Conservation (phyloP, 2,888 invertebrate species). For the Lasioglossum leucozonium region DNA sequence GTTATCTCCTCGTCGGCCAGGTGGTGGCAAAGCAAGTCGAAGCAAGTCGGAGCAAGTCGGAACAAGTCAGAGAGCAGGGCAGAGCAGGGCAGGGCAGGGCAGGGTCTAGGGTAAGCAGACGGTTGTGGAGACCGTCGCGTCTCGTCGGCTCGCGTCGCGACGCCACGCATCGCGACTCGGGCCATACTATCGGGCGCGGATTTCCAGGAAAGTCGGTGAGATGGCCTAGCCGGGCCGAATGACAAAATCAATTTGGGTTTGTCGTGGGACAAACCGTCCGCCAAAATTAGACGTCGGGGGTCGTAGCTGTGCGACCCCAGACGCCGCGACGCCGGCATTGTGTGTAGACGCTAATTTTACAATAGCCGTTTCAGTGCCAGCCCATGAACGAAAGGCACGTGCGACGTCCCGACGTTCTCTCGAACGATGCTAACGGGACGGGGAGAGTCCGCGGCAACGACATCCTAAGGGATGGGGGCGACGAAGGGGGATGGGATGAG, state of each 20-base stretch:
- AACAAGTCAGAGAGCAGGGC: neutral
- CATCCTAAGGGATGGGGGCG: slow-evolving; percentile 30
- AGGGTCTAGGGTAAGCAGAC: slow-evolving; percentile 7
- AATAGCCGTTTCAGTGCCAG: slow-evolving; percentile 77
- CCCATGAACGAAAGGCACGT: slow-evolving; percentile 66
- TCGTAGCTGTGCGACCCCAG: slow-evolving; percentile 80
- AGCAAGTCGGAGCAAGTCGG: neutral
- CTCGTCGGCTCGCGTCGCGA: neutral
- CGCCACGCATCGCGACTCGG: neutral
- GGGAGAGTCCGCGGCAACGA: slow-evolving; percentile 41
- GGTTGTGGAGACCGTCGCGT: neutral
- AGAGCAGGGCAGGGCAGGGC: neutral
- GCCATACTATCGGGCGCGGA: slow-evolving; percentile 54
- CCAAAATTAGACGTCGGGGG: slow-evolving; percentile 82
- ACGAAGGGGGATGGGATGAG: neutral
- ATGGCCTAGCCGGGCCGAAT: slow-evolving; percentile 63
- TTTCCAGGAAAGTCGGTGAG: slow-evolving; percentile 70
- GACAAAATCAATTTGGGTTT: slow-evolving; percentile 70
- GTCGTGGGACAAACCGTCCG: slow-evolving; percentile 63
- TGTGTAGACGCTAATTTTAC: slow-evolving; percentile 84
- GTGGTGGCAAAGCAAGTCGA: neutral
- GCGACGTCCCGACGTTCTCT: slow-evolving; percentile 59
- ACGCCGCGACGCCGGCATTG: slow-evolving; percentile 80
- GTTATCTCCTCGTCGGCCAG: neutral
- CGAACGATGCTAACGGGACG: slow-evolving; percentile 58